These are phyloP conservation scores for Stictonetta naevosa DNA, from an alignment of 2,113 vertebrate genomes.

Conservation along the genomic window DNA sequence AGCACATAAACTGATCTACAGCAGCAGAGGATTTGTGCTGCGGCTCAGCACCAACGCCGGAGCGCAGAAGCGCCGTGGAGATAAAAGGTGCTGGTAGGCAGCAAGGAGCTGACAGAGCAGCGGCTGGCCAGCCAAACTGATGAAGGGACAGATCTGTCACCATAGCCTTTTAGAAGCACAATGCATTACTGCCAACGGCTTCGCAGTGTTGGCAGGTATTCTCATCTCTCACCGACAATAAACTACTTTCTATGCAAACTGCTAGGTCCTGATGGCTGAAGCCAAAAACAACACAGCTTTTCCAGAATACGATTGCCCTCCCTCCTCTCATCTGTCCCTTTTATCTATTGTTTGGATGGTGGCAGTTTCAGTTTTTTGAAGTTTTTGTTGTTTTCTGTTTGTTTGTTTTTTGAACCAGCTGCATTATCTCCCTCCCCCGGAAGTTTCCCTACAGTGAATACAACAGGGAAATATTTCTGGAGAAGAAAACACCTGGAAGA, in stretches of 20 bases:
- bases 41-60: not conserved
- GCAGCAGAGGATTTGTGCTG: fast-evolving
- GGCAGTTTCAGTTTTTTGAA: not conserved
- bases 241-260: constrained; percentile 31
- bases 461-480: not conserved
- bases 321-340: not conserved
- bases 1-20: not conserved
- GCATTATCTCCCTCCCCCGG: not conserved
- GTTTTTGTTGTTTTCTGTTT: not conserved
- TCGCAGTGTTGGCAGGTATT: constrained; percentile 11
- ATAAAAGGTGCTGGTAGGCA: fast-evolving
- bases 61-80: fast-evolving
- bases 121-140: not conserved
- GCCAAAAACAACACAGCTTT: constrained; percentile 20
- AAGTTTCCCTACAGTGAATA: not conserved
- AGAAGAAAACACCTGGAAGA: not conserved
- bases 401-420: not conserved
- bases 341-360: not conserved
- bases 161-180: not conserved
- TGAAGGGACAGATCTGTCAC: not conserved
- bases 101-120: not conserved
- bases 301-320: not conserved
- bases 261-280: not conserved
- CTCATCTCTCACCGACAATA: not conserved
- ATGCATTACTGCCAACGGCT: not conserved